Conservation (phyloP, 2,113 vertebrate species). For the Alouatta palliata region DNA sequence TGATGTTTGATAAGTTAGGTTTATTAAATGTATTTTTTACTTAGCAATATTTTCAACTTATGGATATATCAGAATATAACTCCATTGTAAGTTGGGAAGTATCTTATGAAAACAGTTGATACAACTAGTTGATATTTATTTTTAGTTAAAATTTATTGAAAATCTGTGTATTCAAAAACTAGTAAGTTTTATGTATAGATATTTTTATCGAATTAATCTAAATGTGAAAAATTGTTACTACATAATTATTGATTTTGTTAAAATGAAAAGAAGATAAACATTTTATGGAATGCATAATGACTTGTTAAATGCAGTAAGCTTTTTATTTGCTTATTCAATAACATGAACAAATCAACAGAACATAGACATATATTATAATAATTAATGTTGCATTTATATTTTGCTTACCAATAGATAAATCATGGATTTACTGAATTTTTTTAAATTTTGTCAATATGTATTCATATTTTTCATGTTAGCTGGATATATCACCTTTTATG, state of each 20-base stretch:
- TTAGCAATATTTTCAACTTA: neutral
- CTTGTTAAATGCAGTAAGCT: no score
- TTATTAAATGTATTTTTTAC: neutral
- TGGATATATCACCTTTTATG: neutral
- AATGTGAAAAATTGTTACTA: no score
- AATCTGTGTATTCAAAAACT: neutral
- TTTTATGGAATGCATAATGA: no score
- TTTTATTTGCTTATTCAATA: neutral
- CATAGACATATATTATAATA: neutral
- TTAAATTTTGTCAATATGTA: neutral
- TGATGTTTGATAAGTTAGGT: neutral
- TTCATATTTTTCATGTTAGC: neutral
- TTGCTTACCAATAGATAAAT: neutral
- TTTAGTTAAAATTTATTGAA: neutral
- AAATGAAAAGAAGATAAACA: no score
- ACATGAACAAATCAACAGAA: neutral
- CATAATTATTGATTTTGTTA: no score
- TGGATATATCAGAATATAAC: neutral
- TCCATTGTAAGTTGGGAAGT: neutral
- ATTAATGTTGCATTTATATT: neutral
- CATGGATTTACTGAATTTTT: neutral
- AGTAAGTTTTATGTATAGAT: neutral
- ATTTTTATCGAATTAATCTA: no score
- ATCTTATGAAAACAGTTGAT: neutral
- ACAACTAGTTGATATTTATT: neutral